These are phyloP conservation scores for Azorinus chamasolen DNA, from an alignment of 2,888 invertebrate genomes.

Conservation along the genomic window DNA sequence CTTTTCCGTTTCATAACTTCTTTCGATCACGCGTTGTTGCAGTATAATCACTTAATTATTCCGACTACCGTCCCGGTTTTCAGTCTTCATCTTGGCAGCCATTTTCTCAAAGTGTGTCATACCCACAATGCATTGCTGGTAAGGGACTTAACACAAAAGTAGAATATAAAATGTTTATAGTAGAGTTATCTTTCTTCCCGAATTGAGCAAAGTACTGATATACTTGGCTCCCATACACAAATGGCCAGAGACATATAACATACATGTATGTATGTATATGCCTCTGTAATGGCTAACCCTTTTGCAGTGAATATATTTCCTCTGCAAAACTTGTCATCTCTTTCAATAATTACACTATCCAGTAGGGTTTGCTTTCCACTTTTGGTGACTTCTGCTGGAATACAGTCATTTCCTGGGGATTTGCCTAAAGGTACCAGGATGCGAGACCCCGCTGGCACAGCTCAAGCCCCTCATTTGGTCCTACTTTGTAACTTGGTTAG, in stretches of 20 bases:
- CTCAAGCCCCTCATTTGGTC: too few species aligned
- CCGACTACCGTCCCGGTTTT: conserved; percentile 44
- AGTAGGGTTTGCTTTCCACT: too few species aligned
- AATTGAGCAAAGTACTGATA: neutral
- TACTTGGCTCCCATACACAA: neutral
- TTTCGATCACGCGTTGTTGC: conserved; percentile 1
- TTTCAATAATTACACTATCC: too few species aligned
- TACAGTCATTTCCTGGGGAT: too few species aligned
- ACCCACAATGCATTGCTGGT: conserved; percentile 80
- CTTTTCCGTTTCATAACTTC: conserved; percentile 68
- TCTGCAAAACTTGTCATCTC: neutral
- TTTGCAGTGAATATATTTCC: too few species aligned
- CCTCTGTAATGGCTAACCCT: too few species aligned
- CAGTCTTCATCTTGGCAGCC: conserved; percentile 77
- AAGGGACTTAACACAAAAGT: conserved; percentile 11
- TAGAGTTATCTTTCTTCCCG: conserved; percentile 5
- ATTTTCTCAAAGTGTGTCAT: conserved; percentile 85
- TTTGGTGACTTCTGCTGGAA: too few species aligned
- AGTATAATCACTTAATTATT: conserved; percentile 17
- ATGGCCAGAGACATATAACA: neutral
- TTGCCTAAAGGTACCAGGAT: too few species aligned
- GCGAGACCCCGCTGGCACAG: too few species aligned
- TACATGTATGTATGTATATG: neutral
- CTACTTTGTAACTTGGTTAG: too few species aligned
- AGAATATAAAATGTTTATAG: neutral